These are phyloP conservation scores for Agapornis roseicollis DNA, from an alignment of 2,113 vertebrate genomes.

Conservation along the genomic window DNA sequence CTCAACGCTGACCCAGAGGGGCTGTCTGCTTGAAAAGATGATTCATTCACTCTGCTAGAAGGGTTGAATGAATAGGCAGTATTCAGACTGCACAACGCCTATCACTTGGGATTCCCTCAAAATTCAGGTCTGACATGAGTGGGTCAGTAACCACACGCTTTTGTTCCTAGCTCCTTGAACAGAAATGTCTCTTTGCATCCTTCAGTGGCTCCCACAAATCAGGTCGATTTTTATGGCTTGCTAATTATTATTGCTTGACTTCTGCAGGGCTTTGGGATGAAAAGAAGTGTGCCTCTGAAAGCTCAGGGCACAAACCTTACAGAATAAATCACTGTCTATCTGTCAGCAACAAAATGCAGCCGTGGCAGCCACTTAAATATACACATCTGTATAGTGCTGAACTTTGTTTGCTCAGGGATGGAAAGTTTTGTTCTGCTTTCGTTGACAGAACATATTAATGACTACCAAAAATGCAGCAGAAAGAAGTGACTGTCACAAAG, in stretches of 20 bases:
- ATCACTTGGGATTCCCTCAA: constrained; percentile 67
- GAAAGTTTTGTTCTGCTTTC: neutral
- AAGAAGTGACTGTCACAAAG: neutral
- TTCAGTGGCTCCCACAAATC: constrained; percentile 57
- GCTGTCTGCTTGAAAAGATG: constrained; percentile 49
- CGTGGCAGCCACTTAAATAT: neutral
- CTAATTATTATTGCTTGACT: constrained; percentile 61
- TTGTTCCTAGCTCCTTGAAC: constrained; percentile 47
- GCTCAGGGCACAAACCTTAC: constrained; percentile 44
- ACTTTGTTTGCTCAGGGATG: neutral
- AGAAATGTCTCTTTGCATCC: constrained; percentile 48
- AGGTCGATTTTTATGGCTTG: constrained; percentile 65
- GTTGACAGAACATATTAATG: neutral
- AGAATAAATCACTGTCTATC: constrained; percentile 37
- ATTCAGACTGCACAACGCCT: constrained; percentile 32
- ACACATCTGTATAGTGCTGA: neutral
- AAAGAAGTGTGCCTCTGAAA: constrained; percentile 20
- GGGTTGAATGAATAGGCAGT: constrained; percentile 56
- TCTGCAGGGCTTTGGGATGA: constrained; percentile 24
- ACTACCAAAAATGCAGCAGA: neutral
- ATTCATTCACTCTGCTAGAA: constrained; percentile 45
- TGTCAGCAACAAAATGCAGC: constrained; percentile 1
- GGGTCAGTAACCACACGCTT: constrained; percentile 52
- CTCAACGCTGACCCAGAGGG: constrained; percentile 51
- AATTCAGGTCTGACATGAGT: constrained; percentile 60